phyloP scores from a whole-genome alignment of 2,113 vertebrate genomes.

The Accipiter virgatus region DNA sequence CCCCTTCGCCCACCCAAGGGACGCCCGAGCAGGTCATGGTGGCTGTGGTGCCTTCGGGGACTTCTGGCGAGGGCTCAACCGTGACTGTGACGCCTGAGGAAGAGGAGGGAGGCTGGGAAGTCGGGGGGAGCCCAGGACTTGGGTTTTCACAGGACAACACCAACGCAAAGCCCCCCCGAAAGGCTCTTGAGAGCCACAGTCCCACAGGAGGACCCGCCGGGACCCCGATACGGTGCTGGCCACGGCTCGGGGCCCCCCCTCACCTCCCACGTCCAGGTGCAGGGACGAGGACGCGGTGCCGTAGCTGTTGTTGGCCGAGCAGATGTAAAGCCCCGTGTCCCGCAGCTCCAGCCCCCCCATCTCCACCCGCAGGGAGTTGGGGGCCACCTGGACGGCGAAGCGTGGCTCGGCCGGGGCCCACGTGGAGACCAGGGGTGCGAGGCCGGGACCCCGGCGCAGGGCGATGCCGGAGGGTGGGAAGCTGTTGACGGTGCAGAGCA shows the following conservation, averaged over 20 bases:
- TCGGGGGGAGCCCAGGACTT: rapidly evolving
- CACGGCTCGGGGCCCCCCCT: not conserved
- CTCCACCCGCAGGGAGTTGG: slow-evolving; percentile 57
- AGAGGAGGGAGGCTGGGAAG: rapidly evolving
- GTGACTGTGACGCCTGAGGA: slow-evolving; percentile 44
- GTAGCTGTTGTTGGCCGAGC: slow-evolving; percentile 60
- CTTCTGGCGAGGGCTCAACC: slow-evolving; percentile 52
- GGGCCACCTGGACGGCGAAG: not conserved
- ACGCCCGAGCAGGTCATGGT: slow-evolving; percentile 64
- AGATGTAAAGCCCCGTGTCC: slow-evolving; percentile 43
- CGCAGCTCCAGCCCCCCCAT: not conserved
- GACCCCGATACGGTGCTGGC: rapidly evolving
- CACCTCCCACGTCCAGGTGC: slow-evolving; percentile 30
- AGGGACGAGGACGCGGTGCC: not conserved
- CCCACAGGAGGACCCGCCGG: rapidly evolving
- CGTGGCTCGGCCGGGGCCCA: rapidly evolving
- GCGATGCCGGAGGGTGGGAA: slow-evolving; percentile 51
- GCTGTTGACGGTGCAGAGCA: slow-evolving; percentile 71
- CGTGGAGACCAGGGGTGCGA: not conserved
- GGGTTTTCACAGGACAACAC: not conserved
- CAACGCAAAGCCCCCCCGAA: too few relatives aligned
- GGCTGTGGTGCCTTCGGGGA: slow-evolving; percentile 46
- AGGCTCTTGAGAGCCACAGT: rapidly evolving
- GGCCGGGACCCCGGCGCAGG: not conserved
- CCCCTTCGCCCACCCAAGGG: not conserved